Percentiles rank a stretch among this genome's conserved stretches.
Conservation (phyloP, 2,888 invertebrate species). For the Taenaris catops region DNA sequence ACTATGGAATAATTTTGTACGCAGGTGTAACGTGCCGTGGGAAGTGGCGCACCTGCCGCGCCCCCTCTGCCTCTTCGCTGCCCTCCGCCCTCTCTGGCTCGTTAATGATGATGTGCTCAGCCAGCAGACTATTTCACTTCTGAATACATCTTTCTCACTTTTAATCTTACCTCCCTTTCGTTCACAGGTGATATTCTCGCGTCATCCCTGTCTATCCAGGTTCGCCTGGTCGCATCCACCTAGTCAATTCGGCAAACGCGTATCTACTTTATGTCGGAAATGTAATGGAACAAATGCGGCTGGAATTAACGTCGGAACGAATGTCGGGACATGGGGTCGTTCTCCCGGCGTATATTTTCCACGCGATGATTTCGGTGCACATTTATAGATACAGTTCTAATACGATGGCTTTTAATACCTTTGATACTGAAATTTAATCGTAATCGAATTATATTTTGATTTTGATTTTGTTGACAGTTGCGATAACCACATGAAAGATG, state of each 20-base stretch:
- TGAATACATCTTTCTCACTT: conserved; percentile 82
- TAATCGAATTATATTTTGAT: conserved; percentile 7
- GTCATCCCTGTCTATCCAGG: conserved; percentile 51
- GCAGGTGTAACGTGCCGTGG: conserved; percentile 72
- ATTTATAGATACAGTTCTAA: conserved; percentile 58
- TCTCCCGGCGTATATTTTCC: conserved; percentile 73
- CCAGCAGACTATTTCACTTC: conserved; percentile 87
- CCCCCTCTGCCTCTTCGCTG: conserved; percentile 80
- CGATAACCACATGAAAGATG: too few relatives aligned
- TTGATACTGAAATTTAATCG: conserved; percentile 11
- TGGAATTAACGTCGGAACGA: conserved; percentile 77
- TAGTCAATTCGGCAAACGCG: conserved; percentile 79
- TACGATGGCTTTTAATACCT: conserved; percentile 26
- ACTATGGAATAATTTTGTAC: conserved; percentile 66
- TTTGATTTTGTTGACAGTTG: too few relatives aligned
- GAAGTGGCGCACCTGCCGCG: conserved; percentile 79
- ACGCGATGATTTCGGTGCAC: conserved; percentile 73
- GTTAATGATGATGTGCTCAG: conserved; percentile 90
- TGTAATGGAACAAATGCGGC: conserved; percentile 80
- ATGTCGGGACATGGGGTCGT: conserved; percentile 74
- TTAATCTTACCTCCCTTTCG: conserved; percentile 62
- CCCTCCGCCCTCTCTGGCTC: conserved; percentile 82
- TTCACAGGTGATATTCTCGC: conserved; percentile 38
- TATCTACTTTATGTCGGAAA: conserved; percentile 80
- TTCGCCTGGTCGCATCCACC: conserved; percentile 76